Percentiles rank a stretch among this genome's conserved stretches.
Evolutionary conservation across 2,113 vertebrate species (phyloP).

Genomic region (Lampris incognitus): DNA sequence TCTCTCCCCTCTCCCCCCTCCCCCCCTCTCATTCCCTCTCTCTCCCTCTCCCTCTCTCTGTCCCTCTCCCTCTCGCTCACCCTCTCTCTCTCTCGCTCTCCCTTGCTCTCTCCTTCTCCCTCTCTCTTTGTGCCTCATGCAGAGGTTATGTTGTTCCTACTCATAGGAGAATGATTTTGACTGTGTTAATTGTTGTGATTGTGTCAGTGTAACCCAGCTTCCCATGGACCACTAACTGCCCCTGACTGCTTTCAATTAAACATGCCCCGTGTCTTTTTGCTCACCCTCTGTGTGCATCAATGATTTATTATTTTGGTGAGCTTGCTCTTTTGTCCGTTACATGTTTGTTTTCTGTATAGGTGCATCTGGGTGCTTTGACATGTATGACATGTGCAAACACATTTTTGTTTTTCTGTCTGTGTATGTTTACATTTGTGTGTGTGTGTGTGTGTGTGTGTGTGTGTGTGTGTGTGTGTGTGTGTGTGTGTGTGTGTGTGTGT

Average conservation of each 20-base stretch:
- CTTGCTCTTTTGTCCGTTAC: too few species aligned
- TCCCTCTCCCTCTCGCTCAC: background rate
- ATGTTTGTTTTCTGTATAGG: too few species aligned
- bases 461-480: background rate
- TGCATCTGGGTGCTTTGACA: too few species aligned
- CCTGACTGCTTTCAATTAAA: conserved; percentile 53
- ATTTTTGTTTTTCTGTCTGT: background rate
- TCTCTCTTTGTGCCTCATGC: background rate
- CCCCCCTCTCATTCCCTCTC: background rate
- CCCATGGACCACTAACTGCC: conserved; percentile 47
- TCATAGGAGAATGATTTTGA: conserved; percentile 26
- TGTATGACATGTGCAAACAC: too few species aligned
- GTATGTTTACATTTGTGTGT: background rate
- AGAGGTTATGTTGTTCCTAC: conserved; percentile 33
- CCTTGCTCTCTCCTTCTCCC: too few species aligned
- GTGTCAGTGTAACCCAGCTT: conserved; percentile 24
- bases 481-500: background rate
- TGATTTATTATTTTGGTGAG: too few species aligned
- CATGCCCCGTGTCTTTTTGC: conserved; percentile 17
- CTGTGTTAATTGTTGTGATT: conserved; percentile 39
- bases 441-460: background rate
- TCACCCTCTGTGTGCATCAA: conserved; percentile 15
- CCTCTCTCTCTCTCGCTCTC: too few species aligned
- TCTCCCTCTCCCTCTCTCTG: background rate
- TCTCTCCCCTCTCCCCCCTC: background rate